Base-by-base conservation (phyloP, 2,888 invertebrate species). In the Hydropsyche betteni region DNA sequence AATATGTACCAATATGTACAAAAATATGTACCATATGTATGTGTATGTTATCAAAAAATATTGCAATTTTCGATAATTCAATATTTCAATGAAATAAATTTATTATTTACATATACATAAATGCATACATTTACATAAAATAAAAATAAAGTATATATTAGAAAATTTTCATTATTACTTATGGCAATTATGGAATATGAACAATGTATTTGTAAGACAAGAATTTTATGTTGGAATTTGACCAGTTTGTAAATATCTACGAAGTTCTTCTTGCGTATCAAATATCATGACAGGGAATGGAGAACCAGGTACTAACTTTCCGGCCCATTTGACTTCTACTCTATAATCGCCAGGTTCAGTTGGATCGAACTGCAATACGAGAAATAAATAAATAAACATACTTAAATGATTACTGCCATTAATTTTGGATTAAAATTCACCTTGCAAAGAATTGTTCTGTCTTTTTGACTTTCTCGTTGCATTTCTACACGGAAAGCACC, bases 401-500 rank as follows among this genome's bases (percentile, higher is more conserved):
- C 24, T 24, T 2, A 24, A 24, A 24, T 24, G 24, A 24, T 24
- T 24, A 24, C 24, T 24, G 24, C 24, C 24, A 24, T 24, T 1
- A 64, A 36, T 61, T 16, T 33, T 14, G 16, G 16, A 64, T 52
- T 14, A 58, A 8, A 44, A 74, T 80, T 79, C 83, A 93, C 93
- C 88, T 96, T 96, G 91, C 99, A 99, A 74, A 98, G 88, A 84
- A 99, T 99, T 58, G 98, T 98, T 81, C 99, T 90, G 85, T 99
- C 99, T 83, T 98, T 97, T 86, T 98, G 98, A 83, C 94, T 97
- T 85, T 99, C 99, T 14, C 99, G 89, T 84, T 98, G 98, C 99
- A 99, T 99, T 85, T 99, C 99, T 5, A 99, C 99, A 81, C 98
- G 91, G 89, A 99, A 99, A n/a, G 99, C 99, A 78, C 99, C 98